Evolutionary conservation across 2,888 invertebrate genomes (phyloP), one percentile per base, ranked within the genome.

Genomic region (Erannis defoliaria): DNA sequence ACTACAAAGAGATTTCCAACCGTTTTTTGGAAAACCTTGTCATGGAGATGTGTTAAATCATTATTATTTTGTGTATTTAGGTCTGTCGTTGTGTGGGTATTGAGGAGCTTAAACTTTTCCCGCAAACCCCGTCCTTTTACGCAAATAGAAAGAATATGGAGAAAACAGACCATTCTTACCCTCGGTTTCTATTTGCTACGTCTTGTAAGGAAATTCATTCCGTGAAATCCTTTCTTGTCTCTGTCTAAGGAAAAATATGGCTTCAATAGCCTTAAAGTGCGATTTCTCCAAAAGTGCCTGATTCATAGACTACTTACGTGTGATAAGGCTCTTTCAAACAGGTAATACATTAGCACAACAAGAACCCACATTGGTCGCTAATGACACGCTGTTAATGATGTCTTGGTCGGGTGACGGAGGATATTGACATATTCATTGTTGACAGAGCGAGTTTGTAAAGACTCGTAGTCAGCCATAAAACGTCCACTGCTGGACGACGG

Each of bases 61-160:
- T 16, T 46, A 29, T 18, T 46, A 46, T 18, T 46, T 26, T 37
- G 37, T 26, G 37, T 37, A 12, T 26, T 16, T 40, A 40, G 16
- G 40, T 1, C 14, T 26, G 19, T 46, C 10, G 12, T 46, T 18
- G 10, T 46, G 31, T 31, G 31, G 18, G 29, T 16, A 31, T n/a
- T 46, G 31, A 46, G 18, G 18, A 18, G 31, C 18, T 46, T 31
- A 0, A 16, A 45, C 45, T 14, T 29, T 45, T 12, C 29, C 29
- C 43, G 14, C 29, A 16, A 46, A 29, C 1, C 8, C 26, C n/a
- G 12, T 2, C 8, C 12, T 29, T 46, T 46, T 10, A 46, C 45
- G 18, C 12, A 46, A 43, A 43, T 45, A 45, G 16, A 45, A 31
- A 46, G 18, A 18, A 18, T 31, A 29, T 18, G 45, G 29, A 29